Evolutionary conservation across 2,113 vertebrate genomes (phyloP), one percentile per base, ranked within the genome.

Genomic region (Copsychus sechellarum): DNA sequence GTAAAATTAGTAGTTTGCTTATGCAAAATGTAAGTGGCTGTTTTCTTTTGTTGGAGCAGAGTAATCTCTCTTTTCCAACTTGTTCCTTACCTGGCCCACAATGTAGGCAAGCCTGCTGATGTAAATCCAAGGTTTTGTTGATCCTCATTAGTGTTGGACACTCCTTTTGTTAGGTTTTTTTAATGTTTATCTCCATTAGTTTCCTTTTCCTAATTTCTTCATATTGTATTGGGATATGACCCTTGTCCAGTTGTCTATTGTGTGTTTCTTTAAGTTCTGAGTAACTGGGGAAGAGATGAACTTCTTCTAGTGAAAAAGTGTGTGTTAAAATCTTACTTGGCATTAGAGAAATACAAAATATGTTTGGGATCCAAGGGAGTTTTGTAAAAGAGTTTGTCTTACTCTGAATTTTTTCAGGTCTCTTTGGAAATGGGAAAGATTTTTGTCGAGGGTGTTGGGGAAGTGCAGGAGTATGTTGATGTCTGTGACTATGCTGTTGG

Each of bases 351-450:
- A 92, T 16, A 47, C 12, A 57, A 76, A 87, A 65, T 34, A 9
- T 45, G 8, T 42, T 70, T 8, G 8, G 4, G 12, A 56, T 56
- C 10, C 22, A 81, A 48, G 13, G 28, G 11, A 42, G n/a, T 58
- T 83, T 21, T 78, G n/a, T 13, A 53, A 48, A 42, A 7, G 57
- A 29, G 25, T 6, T 56, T 74, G 7, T 64, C 66, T 91, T 71
- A 4, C 22, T 65, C 36, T 84, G 82, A 84, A 54, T 93, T 78
- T 93, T 94, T 96, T 84, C 92, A 99, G 99, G 98, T 99, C 47
- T 99, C 99, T 57, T 95, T 99, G 81, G 99, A 99, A 97, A 99
- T 99, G 99, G 99, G 99, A 8, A 99, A 99, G 94, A 99, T 99
- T 97, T 98, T 98, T 71, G 98, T 99, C 3, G 99, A 99, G 98